Evolutionary conservation across 2,888 invertebrate species (phyloP).

Genomic region (Pterostichus niger): DNA sequence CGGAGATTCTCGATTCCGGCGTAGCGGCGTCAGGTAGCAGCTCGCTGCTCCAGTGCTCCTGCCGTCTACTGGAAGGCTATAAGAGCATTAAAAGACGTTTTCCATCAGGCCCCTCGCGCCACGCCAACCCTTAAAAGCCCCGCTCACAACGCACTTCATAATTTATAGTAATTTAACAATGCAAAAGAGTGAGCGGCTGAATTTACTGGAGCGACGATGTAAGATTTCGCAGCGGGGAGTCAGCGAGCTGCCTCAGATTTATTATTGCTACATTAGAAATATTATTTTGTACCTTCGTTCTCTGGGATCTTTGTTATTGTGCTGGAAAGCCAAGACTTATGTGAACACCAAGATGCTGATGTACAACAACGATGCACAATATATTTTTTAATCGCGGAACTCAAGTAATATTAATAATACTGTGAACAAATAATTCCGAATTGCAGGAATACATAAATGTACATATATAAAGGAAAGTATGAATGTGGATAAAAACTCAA

Average conservation of each 20-base stretch:
- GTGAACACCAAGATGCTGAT: not conserved
- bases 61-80: constrained; percentile 70
- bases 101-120: constrained; percentile 28
- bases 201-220: constrained; percentile 32
- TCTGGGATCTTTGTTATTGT: not conserved
- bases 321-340: not conserved
- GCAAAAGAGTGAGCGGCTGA: constrained; percentile 68
- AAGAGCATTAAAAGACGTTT: constrained; percentile 68
- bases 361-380: too few species aligned
- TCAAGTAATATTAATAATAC: too few species aligned
- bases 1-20: not conserved
- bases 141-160: constrained; percentile 72
- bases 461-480: too few species aligned
- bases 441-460: too few species aligned
- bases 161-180: constrained; percentile 74
- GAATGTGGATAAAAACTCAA: too few species aligned
- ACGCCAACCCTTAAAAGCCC: constrained; percentile 73
- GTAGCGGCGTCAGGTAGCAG: not conserved
- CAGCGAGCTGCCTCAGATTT: constrained; percentile 6
- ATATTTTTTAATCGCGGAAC: too few species aligned
- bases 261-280: constrained; percentile 4
- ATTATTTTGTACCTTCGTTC: too few species aligned
- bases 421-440: too few species aligned
- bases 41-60: constrained; percentile 41
- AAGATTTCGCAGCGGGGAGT: constrained; percentile 14